These are phyloP conservation scores for Akabosia matsudoensis DNA, from an alignment of 1,140 invertebrate genomes.

Conservation along the genomic window DNA sequence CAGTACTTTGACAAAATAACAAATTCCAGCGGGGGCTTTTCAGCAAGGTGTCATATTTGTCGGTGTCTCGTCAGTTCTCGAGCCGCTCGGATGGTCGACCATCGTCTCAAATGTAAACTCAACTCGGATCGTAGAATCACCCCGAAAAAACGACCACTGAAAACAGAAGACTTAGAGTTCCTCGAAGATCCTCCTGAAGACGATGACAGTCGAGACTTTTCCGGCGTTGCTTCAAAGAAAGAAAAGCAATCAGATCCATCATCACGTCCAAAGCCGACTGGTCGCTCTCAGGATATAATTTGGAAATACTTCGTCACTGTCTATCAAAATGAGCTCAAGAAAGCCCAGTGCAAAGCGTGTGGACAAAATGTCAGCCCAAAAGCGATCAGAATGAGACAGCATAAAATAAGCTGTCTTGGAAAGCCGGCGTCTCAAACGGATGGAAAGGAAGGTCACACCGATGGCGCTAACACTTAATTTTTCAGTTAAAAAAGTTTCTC, in stretches of 20 bases:
- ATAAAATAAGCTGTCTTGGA: neutral
- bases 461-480: no score
- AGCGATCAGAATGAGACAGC: neutral
- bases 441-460: no score
- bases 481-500: no score
- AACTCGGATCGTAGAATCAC: neutral
- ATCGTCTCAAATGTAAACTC: neutral
- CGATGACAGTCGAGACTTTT: no score
- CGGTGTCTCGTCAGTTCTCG: neutral
- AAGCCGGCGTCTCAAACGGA: no score
- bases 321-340: neutral
- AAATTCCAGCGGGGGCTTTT: neutral
- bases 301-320: neutral
- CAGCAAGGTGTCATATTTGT: neutral
- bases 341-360: neutral
- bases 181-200: no score
- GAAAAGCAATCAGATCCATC: no score
- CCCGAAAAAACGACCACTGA: no score
- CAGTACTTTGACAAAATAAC: conserved; percentile 2
- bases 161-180: no score
- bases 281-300: neutral
- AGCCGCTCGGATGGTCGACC: neutral
- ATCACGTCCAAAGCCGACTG: no score
- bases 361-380: neutral
- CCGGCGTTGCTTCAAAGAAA: no score